Evolutionary conservation across 2,888 invertebrate species (phyloP), one percentile per base, ranked within the genome.

Genomic region (Junonia oenone): DNA sequence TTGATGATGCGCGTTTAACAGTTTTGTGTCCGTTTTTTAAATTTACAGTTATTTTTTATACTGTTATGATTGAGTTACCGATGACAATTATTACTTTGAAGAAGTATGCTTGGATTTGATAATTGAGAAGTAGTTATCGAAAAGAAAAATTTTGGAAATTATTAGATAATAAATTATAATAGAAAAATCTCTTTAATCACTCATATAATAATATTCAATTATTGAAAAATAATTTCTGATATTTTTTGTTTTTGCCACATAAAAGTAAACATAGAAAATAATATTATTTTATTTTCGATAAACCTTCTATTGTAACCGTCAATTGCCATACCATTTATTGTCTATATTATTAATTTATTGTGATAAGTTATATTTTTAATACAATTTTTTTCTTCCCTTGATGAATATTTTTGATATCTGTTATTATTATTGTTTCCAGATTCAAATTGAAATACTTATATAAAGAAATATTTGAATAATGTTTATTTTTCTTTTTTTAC

Each of bases 1-100:
- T 46, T 29, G 15, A 9, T 31, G 58, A 57, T 59, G 61, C 56
- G 61, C 50, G 51, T 62, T 62, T 58, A 62, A 62, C 59, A 56
- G 56, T 58, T 59, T 55, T 43, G 46, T 48, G 27, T 29, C 19
- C n/a, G 8, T 19, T 15, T 38, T 17, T 15, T 50, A 22, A 9
- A 26, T 29, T 5, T 9, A n/a, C 26, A n/a, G 22, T n/a, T 13
- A 2, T 29, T 0, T 19, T 19, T 29, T 26, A 33, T 43, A 15
- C 13, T 15, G 9, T 29, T 29, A 8, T 2, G 5, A 27, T n/a
- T n/a, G 6, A 29, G 6, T 9, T 8, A 29, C 8, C 9, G 6
- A 31, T 14, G 27, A 19, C 14, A n/a, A 45, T 51, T 14, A 6
- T 45, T 26, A 33, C 45, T 19, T 51, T 33, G 33, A 40, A 40